phyloP scores from a whole-genome alignment of 2,113 vertebrate species.

The Tangachromis dhanisi region DNA sequence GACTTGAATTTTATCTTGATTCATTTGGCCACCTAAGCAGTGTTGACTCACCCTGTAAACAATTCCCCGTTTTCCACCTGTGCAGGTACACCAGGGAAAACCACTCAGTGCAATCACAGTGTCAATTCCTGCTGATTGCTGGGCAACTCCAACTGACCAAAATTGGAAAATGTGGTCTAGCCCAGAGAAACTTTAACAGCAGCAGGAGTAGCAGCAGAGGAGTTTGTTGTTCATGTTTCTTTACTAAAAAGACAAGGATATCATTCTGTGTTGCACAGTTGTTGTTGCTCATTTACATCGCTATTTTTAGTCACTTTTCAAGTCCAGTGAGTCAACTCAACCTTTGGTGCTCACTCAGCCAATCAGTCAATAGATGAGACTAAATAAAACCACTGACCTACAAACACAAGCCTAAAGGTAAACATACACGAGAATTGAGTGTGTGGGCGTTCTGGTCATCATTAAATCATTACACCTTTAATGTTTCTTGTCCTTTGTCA shows the following conservation, averaged over 20 bases:
- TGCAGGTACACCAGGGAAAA: neutral
- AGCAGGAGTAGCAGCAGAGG: neutral
- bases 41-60: neutral
- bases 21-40: neutral
- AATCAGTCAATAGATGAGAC: neutral
- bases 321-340: neutral
- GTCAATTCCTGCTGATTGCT: neutral
- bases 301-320: neutral
- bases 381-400: neutral
- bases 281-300: neutral
- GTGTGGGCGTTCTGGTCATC: accelerated
- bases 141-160: neutral
- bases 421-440: neutral
- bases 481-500: neutral
- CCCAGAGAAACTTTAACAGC: neutral
- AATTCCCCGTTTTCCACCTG: neutral
- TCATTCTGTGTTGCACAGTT: neutral
- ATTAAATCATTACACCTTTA: neutral
- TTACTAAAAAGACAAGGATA: neutral
- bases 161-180: neutral
- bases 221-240: neutral
- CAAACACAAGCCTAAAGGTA: neutral
- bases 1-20: neutral
- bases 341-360: neutral
- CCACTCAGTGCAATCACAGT: neutral